Conservation (phyloP, 2,888 invertebrate genomes). For the Salpingus planirostris region DNA sequence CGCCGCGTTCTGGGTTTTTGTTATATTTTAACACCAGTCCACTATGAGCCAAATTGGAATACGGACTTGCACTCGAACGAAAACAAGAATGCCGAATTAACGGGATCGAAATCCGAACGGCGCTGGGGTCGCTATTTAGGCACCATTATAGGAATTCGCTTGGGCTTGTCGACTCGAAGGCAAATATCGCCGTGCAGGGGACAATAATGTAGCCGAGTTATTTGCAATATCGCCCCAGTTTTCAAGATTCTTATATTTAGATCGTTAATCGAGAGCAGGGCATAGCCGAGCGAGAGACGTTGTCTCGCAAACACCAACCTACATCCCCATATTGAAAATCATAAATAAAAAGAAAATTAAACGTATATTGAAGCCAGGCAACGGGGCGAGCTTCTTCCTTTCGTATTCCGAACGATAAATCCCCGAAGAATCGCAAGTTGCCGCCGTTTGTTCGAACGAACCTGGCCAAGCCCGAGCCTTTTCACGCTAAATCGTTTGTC, state of each 20-base stretch:
- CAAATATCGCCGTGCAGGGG: no score
- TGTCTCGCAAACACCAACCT: neutral
- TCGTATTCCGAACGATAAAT: constrained; percentile 14
- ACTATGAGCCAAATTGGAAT: constrained; percentile 13
- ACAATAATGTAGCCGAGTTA: no score
- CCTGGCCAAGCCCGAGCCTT: constrained; percentile 9
- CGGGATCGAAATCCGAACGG: no score
- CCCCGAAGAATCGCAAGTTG: constrained; percentile 8
- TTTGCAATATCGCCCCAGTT: no score
- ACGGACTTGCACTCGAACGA: constrained; percentile 10
- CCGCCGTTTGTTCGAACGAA: constrained; percentile 9
- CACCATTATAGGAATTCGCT: no score
- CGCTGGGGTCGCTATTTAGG: no score
- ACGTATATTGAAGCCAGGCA: constrained; percentile 6
- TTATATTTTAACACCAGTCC: constrained; percentile 14
- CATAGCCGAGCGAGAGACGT: no score
- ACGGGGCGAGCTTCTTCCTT: constrained; percentile 9
- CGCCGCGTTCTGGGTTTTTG: constrained; percentile 12
- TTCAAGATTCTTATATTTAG: no score
- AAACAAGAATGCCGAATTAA: constrained; percentile 11
- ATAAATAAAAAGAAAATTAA: constrained; percentile 16
- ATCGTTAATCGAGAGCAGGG: no score
- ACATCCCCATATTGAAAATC: constrained; percentile 10
- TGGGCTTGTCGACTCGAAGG: no score
- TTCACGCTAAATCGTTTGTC: constrained; percentile 16